Base-by-base conservation (phyloP, 2,888 invertebrate genomes). In the Druceiella hillmani region DNA sequence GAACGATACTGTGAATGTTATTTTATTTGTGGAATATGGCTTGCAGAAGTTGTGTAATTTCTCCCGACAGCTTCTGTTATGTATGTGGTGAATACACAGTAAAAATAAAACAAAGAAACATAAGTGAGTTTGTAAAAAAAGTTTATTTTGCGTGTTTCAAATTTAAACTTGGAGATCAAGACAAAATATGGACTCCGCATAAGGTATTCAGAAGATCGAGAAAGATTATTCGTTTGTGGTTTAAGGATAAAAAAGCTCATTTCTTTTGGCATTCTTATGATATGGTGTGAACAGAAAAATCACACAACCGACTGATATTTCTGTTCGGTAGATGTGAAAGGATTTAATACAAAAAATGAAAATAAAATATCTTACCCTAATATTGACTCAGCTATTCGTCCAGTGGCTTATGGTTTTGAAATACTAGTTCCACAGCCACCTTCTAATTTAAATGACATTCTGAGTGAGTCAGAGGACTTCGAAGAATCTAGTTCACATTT, bases 281-380 rank as follows among this genome's bases (percentile, higher is more conserved):
- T 9, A 26, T 26, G 26, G 26, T 13, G 26, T 26, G 26, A 26
- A n/a, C 26, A 26, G 26, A 26, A 26, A n/a, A 26, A 26, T 9
- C 26, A 26, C n/a, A 26, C 26, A 4, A 26, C 26, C n/a, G 26
- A 26, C n/a, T 26, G n/a, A 5, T 26, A 26, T 9, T 26, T 26
- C 26, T 26, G 26, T 26, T 26, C 26, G n/a, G 26, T 26, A 5
- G 26, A 26, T 13, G 26, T 26, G n/a, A 26, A 26, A n/a, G 26
- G 26, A 26, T 26, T 26, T 9, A 9, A 26, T 26, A 5, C 26
- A 9, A 26, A 26, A 26, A 26, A 26, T 13, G n/a, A 26, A 9
- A 26, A n/a, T 5, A 26, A n/a, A 4, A 26, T 26, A 26, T 5
- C 26, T 26, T 26, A 26, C n/a, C 26, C 26, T 26, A 26, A 26